Conservation (phyloP, 2,888 invertebrate species). For the Lingula anatina region DNA sequence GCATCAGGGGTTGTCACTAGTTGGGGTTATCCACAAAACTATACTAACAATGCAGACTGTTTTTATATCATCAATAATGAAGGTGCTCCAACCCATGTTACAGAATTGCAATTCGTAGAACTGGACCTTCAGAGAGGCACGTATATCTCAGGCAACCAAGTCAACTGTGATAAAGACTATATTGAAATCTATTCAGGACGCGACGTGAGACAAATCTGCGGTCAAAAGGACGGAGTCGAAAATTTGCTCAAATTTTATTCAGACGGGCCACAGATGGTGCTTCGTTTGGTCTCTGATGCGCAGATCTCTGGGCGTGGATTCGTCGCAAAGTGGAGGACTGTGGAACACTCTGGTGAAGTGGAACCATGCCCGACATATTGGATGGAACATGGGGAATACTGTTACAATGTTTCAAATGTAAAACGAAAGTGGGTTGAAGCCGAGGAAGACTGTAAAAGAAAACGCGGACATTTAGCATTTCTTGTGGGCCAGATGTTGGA, state of each 20-base stretch:
- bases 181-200: constrained; percentile 17
- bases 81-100: neutral
- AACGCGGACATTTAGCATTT: constrained; percentile 18
- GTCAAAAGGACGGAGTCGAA: constrained; percentile 21
- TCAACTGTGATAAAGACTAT: constrained; percentile 22
- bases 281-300: constrained; percentile 20
- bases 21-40: constrained; percentile 58
- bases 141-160: too few species aligned
- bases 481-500: too few species aligned
- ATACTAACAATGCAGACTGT: constrained; percentile 19
- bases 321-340: constrained; percentile 16
- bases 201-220: constrained; percentile 16
- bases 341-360: constrained; percentile 2
- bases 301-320: constrained; percentile 16
- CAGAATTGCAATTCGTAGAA: constrained; percentile 22
- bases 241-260: constrained; percentile 18
- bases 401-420: constrained; percentile 15
- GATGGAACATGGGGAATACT: constrained; percentile 10
- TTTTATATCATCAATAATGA: constrained; percentile 14
- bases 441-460: constrained; percentile 15
- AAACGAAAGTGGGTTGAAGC: constrained; percentile 17
- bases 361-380: constrained; percentile 9
- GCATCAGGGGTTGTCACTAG: constrained; percentile 56
- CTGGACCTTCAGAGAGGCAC: too few species aligned
- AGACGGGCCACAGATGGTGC: constrained; percentile 6